These are phyloP conservation scores for Pollicipes pollicipes DNA, from an alignment of 1,140 invertebrate species.

Conservation along the genomic window DNA sequence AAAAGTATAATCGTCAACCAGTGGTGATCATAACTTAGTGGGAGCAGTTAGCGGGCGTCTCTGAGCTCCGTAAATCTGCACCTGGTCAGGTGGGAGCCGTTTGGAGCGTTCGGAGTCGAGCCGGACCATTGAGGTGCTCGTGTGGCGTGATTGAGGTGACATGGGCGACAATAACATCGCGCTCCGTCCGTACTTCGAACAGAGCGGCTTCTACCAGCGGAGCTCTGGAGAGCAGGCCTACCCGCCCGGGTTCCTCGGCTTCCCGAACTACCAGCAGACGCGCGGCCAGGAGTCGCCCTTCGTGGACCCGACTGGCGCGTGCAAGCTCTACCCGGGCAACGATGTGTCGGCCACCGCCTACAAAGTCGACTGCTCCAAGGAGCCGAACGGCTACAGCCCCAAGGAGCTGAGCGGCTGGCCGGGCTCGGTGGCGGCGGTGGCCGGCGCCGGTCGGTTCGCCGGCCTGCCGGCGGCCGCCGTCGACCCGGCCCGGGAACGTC, in stretches of 20 bases:
- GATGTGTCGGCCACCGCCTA: not conserved
- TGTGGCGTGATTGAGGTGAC: too few relatives aligned
- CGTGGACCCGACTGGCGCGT: not conserved
- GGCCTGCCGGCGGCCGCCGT: not conserved
- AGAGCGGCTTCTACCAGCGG: conserved; percentile 4
- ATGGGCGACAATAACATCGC: too few relatives aligned
- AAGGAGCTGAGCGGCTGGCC: not conserved
- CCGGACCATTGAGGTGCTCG: too few relatives aligned
- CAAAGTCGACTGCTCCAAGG: not conserved
- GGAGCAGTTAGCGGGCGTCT: too few relatives aligned
- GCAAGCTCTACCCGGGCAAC: not conserved
- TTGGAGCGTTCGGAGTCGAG: too few relatives aligned
- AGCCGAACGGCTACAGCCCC: not conserved
- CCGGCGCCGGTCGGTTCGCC: not conserved
- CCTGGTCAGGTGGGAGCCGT: too few relatives aligned
- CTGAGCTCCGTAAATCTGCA: too few relatives aligned
- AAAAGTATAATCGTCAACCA: too few relatives aligned
- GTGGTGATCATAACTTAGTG: too few relatives aligned
- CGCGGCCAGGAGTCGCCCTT: conserved; percentile 3
- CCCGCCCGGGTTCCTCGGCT: conserved; percentile 3
- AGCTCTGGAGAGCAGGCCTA: not conserved
- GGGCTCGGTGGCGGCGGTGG: not conserved
- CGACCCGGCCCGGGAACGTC: not conserved
- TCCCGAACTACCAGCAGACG: not conserved
- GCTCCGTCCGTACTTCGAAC: not conserved